Conservation (phyloP, 2,888 invertebrate species). For the Eumerus sabulonum region DNA sequence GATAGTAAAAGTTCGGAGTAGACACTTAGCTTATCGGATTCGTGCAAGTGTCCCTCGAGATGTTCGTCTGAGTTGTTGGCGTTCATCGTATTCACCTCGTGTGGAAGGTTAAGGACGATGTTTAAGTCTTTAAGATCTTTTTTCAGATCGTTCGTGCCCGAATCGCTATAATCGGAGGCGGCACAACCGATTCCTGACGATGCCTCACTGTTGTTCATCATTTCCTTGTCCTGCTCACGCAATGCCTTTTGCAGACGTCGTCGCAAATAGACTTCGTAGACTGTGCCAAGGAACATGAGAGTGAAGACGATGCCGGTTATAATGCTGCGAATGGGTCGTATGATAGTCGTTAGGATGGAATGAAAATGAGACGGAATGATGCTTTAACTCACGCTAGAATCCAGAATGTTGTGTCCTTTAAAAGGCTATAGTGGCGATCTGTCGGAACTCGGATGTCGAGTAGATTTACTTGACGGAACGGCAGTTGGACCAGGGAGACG, state of each 20-base stretch:
- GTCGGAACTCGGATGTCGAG: conserved; percentile 85
- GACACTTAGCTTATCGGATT: conserved; percentile 79
- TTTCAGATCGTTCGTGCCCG: conserved; percentile 74
- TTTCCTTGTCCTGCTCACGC: conserved; percentile 77
- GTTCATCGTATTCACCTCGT: conserved; percentile 76
- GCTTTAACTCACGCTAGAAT: conserved; percentile 82
- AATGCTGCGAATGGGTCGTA: conserved; percentile 79
- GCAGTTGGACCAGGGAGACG: conserved; percentile 80
- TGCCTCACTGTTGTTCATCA: conserved; percentile 78
- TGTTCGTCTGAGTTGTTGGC: conserved; percentile 82
- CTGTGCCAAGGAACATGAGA: conserved; percentile 84
- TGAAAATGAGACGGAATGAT: neutral
- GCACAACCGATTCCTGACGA: conserved; percentile 80
- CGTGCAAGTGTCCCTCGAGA: conserved; percentile 80
- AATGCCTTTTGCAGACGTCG: conserved; percentile 74
- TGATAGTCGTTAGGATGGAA: neutral
- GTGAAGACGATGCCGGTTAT: conserved; percentile 80
- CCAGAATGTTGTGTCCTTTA: conserved; percentile 86
- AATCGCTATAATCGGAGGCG: conserved; percentile 79
- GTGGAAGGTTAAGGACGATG: conserved; percentile 78
- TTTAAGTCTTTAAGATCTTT: conserved; percentile 76
- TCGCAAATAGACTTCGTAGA: conserved; percentile 83
- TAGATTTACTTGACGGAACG: conserved; percentile 81
- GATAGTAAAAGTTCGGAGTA: conserved; percentile 85
- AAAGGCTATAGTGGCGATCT: conserved; percentile 83